Evolutionary conservation across 2,888 invertebrate genomes (phyloP).

Genomic region (Gari tellinella): DNA sequence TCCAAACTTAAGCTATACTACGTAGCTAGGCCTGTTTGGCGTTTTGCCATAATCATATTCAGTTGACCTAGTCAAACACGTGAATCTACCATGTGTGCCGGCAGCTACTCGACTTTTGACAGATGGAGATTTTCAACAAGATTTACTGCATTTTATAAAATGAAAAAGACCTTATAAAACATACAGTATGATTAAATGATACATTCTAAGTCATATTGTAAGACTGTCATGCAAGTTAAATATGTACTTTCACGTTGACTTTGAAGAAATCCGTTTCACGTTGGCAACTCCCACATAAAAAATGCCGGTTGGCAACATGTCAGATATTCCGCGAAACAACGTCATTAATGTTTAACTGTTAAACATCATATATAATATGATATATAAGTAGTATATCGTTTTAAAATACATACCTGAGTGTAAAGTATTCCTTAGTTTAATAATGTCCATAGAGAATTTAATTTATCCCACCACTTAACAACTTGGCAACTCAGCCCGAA

Average conservation of each 20-base stretch:
- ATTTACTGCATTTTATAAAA: constrained; percentile 23
- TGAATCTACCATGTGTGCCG: constrained; percentile 17
- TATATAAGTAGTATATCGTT: background rate
- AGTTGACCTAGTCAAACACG: constrained; percentile 47
- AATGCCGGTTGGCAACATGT: constrained; percentile 46
- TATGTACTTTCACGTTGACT: constrained; percentile 41
- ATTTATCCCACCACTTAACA: constrained; percentile 24
- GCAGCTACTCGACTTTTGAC: constrained; percentile 21
- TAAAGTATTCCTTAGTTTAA: constrained; percentile 16
- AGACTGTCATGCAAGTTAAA: constrained; percentile 27
- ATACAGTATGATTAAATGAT: constrained; percentile 12
- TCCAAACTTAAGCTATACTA: too few relatives aligned
- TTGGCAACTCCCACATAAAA: constrained; percentile 50
- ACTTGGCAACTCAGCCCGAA: constrained; percentile 40
- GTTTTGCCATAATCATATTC: constrained; percentile 49
- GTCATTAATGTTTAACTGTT: constrained; percentile 9
- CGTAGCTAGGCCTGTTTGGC: constrained; percentile 31
- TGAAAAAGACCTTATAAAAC: constrained; percentile 10
- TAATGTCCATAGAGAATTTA: constrained; percentile 40
- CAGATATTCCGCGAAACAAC: constrained; percentile 35
- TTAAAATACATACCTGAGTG: constrained; percentile 30
- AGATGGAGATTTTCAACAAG: constrained; percentile 12
- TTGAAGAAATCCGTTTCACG: constrained; percentile 9
- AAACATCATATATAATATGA: background rate
- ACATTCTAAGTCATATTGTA: constrained; percentile 14